Evolutionary conservation across 35 echinoderm and acorn worm species (phyloP), one percentile per base, ranked within the genome.

Genomic region (Diadema setosum): DNA sequence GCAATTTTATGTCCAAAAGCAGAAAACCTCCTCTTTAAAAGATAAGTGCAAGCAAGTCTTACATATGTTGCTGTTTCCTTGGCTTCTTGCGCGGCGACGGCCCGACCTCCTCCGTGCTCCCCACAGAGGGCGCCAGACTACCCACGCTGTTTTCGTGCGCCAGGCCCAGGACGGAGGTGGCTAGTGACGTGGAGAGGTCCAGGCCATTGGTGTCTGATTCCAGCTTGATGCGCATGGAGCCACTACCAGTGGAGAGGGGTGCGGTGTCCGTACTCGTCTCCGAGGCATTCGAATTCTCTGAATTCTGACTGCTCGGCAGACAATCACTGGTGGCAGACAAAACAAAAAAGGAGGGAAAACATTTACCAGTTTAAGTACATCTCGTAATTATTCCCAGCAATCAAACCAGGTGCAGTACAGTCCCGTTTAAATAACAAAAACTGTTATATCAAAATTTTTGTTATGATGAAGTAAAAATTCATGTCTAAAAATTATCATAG

Each of bases 51-150:
- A n/a, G n/a, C n/a, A n/a, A n/a, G n/a, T n/a, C 89, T 90, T 80
- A 99, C 96, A 85, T 92, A 83, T 95, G 96, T 52, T 89, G 87
- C 84, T 99, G 96, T 80, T 99, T 99, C 45, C 96, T 63, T 34
- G 90, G 96, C 78, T 94, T 92, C 86, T 98, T 94, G 23, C 96
- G 70, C 4, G 92, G 96, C 33, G 92, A 99, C 15, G 96, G 92
- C 4, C 91, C 87, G 0, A 87, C 84, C 61, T 90, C 91, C 55
- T 90, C 95, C 48, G 56, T 74, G 32, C 65, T 20, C 37, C 6
- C 46, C 80, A 85, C 58, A 60, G 82, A 64, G 73, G 87, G 32
- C 84, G 46, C 48, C 43, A 46, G 67, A 56, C 75, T 65, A 56
- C 84, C 31, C 35, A 70, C 89, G 42, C 65, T 84, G 64, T 93